phyloP scores from a whole-genome alignment of 2,797 vertebrate species.

The Rhabdophis nuchalis region DNA sequence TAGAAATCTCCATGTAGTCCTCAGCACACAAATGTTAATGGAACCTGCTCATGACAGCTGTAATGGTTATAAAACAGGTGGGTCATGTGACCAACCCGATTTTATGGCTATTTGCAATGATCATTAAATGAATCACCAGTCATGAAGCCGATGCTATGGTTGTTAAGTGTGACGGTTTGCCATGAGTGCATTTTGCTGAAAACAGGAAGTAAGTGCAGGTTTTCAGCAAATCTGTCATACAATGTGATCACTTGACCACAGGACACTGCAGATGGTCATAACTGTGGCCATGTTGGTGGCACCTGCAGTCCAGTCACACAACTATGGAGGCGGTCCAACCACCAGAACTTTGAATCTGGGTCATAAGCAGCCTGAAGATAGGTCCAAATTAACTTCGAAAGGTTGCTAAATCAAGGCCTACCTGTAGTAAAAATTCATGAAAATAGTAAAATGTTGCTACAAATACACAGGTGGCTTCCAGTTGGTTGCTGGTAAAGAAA shows the following conservation, averaged over 20 bases:
- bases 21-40: background rate
- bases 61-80: background rate
- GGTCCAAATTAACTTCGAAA: background rate
- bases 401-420: background rate
- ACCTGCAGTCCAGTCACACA: background rate
- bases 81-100: background rate
- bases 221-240: background rate
- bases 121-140: background rate
- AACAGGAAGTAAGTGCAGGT: background rate
- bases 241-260: background rate
- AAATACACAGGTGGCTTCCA: background rate
- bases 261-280: background rate
- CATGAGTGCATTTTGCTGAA: background rate
- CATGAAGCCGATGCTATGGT: background rate
- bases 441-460: background rate
- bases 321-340: background rate
- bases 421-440: background rate
- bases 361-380: background rate
- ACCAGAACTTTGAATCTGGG: too few species aligned
- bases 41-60: background rate
- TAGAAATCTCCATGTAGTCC: background rate
- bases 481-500: background rate
- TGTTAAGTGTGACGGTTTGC: background rate
- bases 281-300: fast-evolving
- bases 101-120: background rate